Base-by-base conservation (phyloP, 1,140 invertebrate species). In the Hyles euphorbiae region DNA sequence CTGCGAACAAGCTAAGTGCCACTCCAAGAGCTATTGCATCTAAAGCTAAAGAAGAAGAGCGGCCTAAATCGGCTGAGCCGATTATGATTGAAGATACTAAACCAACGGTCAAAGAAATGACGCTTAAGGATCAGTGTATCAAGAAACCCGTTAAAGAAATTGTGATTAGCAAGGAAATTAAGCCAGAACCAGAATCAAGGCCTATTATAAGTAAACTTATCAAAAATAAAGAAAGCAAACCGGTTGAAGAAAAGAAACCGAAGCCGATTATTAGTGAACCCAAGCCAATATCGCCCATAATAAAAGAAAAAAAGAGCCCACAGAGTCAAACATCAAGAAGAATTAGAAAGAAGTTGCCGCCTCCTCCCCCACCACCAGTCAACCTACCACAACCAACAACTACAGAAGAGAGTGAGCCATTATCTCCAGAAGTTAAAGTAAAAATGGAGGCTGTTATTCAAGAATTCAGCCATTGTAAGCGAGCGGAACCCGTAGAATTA, bases 361-460 rank as follows among this genome's bases (percentile, higher is more conserved):
- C 89, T 3, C 89, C 89, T 34, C 88, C 89, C 10, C 88, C 85
- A 51, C 87, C 88, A 7, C 84, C 86, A 33, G 57, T 65, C 2
- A 63, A 62, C 40, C 61, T 60, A 51, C 60, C 52, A 55, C 67
- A 78, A 63, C 22, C 52, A 52, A 40, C 61, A 10, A 75, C 70
- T 57, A 62, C 64, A 3, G 74, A 84, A 48, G 76, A 81, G 12
- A 54, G 64, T 34, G 63, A 65, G 40, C 57, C 64, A 34, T 78
- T 91, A 44, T 80, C 85, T 22, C 83, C 85, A 11, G 87, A 91
- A 65, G 84, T 91, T 2, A 91, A 91, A 77, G 78, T 86, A 50
- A 91, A 91, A 72, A 90, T 92, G 90, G 88, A 90, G 68, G 90
- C 91, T 32, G 91, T 91, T 9, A 91, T 91, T 53, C 79, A 86